phyloP scores from a whole-genome alignment of 2,113 vertebrate genomes.

The Platycercus adscitus region DNA sequence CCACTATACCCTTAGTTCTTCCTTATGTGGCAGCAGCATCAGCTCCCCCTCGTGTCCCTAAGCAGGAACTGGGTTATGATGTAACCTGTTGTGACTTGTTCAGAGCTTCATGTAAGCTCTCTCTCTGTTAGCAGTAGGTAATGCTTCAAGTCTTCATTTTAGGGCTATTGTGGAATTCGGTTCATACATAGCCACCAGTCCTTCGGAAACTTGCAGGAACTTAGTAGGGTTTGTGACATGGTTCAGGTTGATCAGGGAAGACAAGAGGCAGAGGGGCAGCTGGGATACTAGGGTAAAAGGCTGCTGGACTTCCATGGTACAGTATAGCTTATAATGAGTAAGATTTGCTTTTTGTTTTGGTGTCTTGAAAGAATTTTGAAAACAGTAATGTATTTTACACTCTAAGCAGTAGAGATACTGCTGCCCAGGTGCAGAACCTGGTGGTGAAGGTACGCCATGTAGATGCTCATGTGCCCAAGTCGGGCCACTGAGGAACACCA shows the following conservation, averaged over 20 bases:
- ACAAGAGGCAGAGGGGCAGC: background rate
- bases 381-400: background rate
- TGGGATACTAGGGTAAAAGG: background rate
- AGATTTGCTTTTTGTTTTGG: background rate
- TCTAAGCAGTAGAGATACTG: background rate
- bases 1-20: background rate
- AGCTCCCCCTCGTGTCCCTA: background rate
- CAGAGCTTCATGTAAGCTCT: background rate
- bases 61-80: background rate
- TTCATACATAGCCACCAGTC: background rate
- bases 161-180: background rate
- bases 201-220: background rate
- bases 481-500: too few species aligned
- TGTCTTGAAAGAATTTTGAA: background rate
- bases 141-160: background rate
- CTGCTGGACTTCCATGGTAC: background rate
- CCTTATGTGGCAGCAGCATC: background rate
- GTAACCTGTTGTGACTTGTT: background rate
- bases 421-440: too few species aligned
- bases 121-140: background rate
- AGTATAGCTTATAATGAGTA: background rate
- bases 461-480: too few species aligned
- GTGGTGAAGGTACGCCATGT: too few species aligned
- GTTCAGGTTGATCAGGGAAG: background rate
- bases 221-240: background rate